phyloP scores from a whole-genome alignment of 2,888 invertebrate genomes.

The Kuschelorhynchus macadamiae region DNA sequence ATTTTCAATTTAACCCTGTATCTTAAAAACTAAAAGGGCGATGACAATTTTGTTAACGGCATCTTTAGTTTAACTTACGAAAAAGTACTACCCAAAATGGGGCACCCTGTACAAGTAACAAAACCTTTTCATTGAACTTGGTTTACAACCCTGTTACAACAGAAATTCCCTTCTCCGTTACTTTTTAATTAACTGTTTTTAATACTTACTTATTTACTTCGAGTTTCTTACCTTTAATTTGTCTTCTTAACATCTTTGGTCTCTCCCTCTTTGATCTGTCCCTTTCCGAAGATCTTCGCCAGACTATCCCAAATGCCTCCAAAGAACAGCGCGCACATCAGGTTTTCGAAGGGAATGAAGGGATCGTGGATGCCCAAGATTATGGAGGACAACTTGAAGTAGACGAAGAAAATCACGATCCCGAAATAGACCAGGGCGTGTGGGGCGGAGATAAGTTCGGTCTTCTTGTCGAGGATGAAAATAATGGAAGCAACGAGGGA shows the following conservation, averaged over 20 bases:
- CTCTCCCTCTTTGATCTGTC: slow-evolving; percentile 83
- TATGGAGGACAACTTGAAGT: slow-evolving; percentile 96
- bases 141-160: no score
- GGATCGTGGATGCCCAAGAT: slow-evolving; percentile 98
- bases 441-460: slow-evolving; percentile 95
- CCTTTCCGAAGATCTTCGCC: slow-evolving; percentile 87
- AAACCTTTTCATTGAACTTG: no score
- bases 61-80: no score
- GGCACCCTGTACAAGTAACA: no score
- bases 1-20: no score
- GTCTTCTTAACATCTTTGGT: slow-evolving; percentile 87
- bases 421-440: slow-evolving; percentile 98
- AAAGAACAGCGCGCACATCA: slow-evolving; percentile 95
- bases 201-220: no score
- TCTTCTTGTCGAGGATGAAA: slow-evolving; percentile 97
- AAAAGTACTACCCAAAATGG: no score
- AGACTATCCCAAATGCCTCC: slow-evolving; percentile 99
- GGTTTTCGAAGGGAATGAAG: slow-evolving; percentile 98
- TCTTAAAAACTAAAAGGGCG: no score
- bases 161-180: no score
- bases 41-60: no score
- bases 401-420: slow-evolving; percentile 96
- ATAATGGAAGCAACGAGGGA: slow-evolving; percentile 95
- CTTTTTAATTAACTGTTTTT: no score
- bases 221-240: slow-evolving; percentile 71